Base-by-base conservation (phyloP, 92 coral and sea anemone species). In the Chrysogorgia sp. region DNA sequence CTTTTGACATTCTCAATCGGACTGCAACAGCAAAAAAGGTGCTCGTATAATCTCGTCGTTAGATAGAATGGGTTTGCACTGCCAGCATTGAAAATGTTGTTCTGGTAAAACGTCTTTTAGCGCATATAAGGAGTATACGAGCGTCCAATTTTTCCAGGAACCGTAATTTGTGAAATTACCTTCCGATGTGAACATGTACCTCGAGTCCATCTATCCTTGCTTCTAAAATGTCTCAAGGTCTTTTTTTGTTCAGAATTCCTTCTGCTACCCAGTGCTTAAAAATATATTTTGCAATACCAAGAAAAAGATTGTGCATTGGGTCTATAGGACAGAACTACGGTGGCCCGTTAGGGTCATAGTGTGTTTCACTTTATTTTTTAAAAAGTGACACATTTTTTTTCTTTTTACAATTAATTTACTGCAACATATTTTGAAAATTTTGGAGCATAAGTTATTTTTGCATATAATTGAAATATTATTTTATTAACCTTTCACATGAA, bases 71-170 rank as follows among this genome's bases (percentile, higher is more conserved):
- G 87, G 81, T 21, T 26, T 28, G 40, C 83, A 70, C 40, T 83
- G 87, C 91, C 86, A 87, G 55, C 88, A 87, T 15, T 24, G 40
- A 3, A 87, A 37, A 58, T 87, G 91, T 15, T 58, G 74, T 1
- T 77, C 83, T 34, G 82, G 85, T 19, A 89, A 58, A 26, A 83
- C 67, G 26, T 82, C 83, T 37, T 81, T 75, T 7, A 90, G 70
- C 47, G 82, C 76, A 77, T 67, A 81, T 31, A 90, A 68, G 34
- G 94, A 90, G 40, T 80, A 87, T 5, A 80, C 67, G 13, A 87
- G 15, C 1, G 88, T 87, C 91, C 91, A 87, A 66, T 87, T 79
- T 40, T 87, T 83, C 91, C 88, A n/a, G n/a, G n/a, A n/a, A n/a
- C n/a, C n/a, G n/a, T n/a, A n/a, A 87, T 35, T 87, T 85, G 47